phyloP scores from a whole-genome alignment of 2,797 vertebrate genomes.

The Bovichtus diacanthus region DNA sequence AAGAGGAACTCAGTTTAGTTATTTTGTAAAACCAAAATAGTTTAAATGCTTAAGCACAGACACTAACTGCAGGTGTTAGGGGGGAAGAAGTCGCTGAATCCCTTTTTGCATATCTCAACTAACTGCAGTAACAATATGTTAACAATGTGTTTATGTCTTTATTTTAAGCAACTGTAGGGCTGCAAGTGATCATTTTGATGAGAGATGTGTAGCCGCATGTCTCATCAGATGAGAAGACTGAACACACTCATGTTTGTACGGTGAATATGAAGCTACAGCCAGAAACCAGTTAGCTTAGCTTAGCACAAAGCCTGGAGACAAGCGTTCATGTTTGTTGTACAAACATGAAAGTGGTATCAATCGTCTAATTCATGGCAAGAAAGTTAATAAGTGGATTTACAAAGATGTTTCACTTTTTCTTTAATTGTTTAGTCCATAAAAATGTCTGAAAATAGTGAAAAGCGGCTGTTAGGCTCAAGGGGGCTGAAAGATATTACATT shows the following conservation, averaged over 20 bases:
- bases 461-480: no score
- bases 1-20: neutral
- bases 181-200: neutral
- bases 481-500: neutral
- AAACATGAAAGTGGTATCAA: neutral
- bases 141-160: neutral
- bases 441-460: no score
- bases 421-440: neutral
- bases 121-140: neutral
- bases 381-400: neutral
- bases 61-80: neutral
- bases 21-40: neutral
- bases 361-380: neutral
- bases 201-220: no score
- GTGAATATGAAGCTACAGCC: neutral
- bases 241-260: neutral
- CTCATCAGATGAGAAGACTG: neutral
- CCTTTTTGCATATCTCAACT: neutral
- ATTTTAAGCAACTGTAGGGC: neutral
- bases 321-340: neutral
- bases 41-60: neutral
- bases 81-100: neutral
- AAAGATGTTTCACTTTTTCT: neutral
- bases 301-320: neutral
- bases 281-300: neutral